phyloP scores from a whole-genome alignment of 1,140 invertebrate species.

The Drosophila sechellia region DNA sequence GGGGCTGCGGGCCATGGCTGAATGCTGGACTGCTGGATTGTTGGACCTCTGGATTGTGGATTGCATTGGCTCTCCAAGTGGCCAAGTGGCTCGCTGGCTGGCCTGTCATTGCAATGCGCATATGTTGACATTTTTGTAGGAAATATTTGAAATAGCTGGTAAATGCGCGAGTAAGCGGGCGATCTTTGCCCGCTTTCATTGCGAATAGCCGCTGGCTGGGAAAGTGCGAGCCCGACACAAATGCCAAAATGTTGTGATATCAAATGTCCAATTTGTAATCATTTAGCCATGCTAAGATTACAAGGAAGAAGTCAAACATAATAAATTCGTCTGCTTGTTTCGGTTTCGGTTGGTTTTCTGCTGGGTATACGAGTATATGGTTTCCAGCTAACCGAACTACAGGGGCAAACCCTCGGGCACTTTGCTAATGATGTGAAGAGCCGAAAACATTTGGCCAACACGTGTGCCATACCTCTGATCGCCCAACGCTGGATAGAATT shows the following conservation, averaged over 20 bases:
- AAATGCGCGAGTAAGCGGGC: slow-evolving; percentile 57
- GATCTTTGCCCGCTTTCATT: slow-evolving; percentile 38
- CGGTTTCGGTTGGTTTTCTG: slow-evolving; percentile 5
- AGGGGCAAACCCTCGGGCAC: slow-evolving; percentile 50
- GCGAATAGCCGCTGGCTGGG: slow-evolving; percentile 43
- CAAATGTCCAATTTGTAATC: slow-evolving; percentile 75
- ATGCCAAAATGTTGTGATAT: slow-evolving; percentile 66
- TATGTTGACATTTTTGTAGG: slow-evolving; percentile 74
- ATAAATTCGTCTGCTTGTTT: slow-evolving; percentile 33
- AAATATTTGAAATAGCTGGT: slow-evolving; percentile 75
- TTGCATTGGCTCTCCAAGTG: slow-evolving; percentile 31
- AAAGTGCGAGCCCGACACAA: slow-evolving; percentile 56
- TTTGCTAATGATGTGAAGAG: slow-evolving; percentile 52
- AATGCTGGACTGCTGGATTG: slow-evolving; percentile 24
- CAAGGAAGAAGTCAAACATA: slow-evolving; percentile 23
- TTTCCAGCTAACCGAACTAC: slow-evolving; percentile 28
- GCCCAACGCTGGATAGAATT: background rate
- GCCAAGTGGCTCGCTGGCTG: slow-evolving; percentile 26
- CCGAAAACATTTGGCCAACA: slow-evolving; percentile 59
- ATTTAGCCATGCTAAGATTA: slow-evolving; percentile 63
- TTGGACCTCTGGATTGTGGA: slow-evolving; percentile 42
- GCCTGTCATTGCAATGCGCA: slow-evolving; percentile 71
- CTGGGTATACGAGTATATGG: slow-evolving; percentile 9
- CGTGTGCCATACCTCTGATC: slow-evolving; percentile 15
- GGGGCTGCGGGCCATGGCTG: slow-evolving; percentile 60